phyloP scores from a whole-genome alignment of 2,113 vertebrate genomes.

The Oryzias curvinotus region DNA sequence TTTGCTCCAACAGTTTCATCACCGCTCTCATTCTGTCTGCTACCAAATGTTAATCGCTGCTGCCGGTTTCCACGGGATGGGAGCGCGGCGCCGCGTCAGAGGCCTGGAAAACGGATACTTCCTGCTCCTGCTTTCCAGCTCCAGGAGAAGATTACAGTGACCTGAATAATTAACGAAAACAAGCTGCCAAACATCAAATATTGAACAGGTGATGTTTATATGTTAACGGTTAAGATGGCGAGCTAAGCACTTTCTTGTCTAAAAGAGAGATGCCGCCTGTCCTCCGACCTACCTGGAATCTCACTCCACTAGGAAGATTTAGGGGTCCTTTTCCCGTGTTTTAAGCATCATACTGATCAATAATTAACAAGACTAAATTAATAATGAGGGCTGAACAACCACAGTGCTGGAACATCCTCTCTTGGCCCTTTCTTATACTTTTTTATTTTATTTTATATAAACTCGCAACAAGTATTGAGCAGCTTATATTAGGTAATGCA shows the following conservation, averaged over 20 bases:
- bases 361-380: slow-evolving; percentile 66
- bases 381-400: slow-evolving; percentile 70
- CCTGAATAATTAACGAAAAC: slow-evolving; percentile 80
- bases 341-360: slow-evolving; percentile 62
- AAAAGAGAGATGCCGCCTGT: slow-evolving; percentile 59
- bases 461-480: no score
- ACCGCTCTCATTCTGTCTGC: background rate
- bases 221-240: slow-evolving; percentile 70
- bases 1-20: background rate
- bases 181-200: slow-evolving; percentile 79
- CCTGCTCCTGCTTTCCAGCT: slow-evolving; percentile 44
- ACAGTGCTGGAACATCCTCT: slow-evolving; percentile 57
- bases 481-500: no score
- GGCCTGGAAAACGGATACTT: slow-evolving; percentile 59
- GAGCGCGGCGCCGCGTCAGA: slow-evolving; percentile 30
- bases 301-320: slow-evolving; percentile 42
- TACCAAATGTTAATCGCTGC: background rate
- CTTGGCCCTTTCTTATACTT: slow-evolving; percentile 50
- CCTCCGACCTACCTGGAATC: slow-evolving; percentile 64
- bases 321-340: slow-evolving; percentile 46
- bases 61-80: slow-evolving; percentile 1
- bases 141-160: slow-evolving; percentile 70
- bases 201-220: slow-evolving; percentile 76
- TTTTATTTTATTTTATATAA: slow-evolving; percentile 5
- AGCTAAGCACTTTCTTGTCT: slow-evolving; percentile 69